Evolutionary conservation across 2,113 vertebrate genomes (phyloP).

Genomic region (Oreocharis arfaki): DNA sequence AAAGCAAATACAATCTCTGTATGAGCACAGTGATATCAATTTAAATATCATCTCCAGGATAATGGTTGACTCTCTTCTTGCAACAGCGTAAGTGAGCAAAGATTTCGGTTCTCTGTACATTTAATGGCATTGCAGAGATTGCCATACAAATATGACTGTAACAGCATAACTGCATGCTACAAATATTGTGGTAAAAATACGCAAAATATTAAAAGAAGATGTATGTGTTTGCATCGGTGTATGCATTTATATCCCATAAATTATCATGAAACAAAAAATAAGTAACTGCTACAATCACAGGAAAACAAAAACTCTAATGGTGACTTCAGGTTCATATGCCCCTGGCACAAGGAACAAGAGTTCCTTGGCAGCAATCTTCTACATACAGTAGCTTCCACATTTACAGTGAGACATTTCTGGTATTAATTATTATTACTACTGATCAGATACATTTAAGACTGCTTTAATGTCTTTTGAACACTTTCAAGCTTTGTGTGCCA

Average conservation of each 20-base stretch:
- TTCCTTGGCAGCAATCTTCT: neutral
- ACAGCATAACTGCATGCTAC: neutral
- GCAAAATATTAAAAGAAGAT: neutral
- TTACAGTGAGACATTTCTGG: neutral
- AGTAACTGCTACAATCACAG: neutral
- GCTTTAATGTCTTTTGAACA: slow-evolving; percentile 11
- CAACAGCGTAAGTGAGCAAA: neutral
- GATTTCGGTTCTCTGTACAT: neutral
- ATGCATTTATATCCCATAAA: neutral
- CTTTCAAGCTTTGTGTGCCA: slow-evolving; percentile 16
- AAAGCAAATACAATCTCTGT: neutral
- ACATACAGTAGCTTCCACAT: neutral
- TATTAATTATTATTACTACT: slow-evolving; percentile 12
- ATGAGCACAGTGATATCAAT: neutral
- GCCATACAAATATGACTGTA: neutral
- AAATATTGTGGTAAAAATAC: neutral
- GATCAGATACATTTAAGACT: neutral
- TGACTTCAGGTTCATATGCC: neutral
- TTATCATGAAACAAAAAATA: neutral
- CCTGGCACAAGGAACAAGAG: neutral
- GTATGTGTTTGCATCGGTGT: neutral
- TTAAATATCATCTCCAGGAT: neutral
- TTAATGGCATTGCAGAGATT: neutral
- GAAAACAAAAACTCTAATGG: neutral
- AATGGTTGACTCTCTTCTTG: neutral